phyloP scores from a whole-genome alignment of 2,113 vertebrate genomes.

The Epinephelus cyanopodus region DNA sequence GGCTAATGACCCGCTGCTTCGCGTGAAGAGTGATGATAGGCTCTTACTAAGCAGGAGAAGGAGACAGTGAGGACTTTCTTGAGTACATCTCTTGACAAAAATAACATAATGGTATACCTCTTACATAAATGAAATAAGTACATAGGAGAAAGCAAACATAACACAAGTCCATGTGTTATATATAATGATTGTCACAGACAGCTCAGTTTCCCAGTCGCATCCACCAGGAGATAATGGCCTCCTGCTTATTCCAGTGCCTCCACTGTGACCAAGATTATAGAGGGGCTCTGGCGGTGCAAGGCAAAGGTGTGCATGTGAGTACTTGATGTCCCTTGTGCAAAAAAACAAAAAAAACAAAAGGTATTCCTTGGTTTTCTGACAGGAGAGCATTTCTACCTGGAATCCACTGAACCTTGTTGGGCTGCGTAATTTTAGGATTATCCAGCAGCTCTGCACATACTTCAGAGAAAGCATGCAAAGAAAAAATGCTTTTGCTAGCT shows the following conservation, averaged over 20 bases:
- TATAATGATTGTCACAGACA: conserved; percentile 66
- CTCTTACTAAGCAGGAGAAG: conserved; percentile 27
- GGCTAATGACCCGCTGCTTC: neutral
- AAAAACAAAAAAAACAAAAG: neutral
- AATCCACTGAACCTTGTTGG: neutral
- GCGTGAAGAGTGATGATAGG: neutral
- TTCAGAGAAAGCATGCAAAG: conserved; percentile 9
- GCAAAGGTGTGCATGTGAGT: conserved; percentile 16
- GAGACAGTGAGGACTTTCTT: conserved; percentile 5
- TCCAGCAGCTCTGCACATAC: neutral
- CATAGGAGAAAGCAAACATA: conserved; percentile 43
- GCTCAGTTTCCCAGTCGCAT: conserved; percentile 10
- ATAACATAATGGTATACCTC: conserved; percentile 16
- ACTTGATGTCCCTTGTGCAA: conserved; percentile 3
- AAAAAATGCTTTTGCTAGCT: neutral
- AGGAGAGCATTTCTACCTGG: neutral
- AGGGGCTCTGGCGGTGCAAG: neutral
- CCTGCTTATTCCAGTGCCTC: conserved; percentile 12
- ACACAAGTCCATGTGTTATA: conserved; percentile 27
- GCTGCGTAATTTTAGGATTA: neutral
- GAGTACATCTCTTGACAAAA: conserved; percentile 46
- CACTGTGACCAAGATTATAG: conserved; percentile 28
- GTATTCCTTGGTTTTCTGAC: neutral
- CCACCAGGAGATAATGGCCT: conserved; percentile 5
- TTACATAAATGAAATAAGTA: conserved; percentile 44